Base-by-base conservation (phyloP, 2,113 vertebrate genomes). In the Semnopithecus entellus region DNA sequence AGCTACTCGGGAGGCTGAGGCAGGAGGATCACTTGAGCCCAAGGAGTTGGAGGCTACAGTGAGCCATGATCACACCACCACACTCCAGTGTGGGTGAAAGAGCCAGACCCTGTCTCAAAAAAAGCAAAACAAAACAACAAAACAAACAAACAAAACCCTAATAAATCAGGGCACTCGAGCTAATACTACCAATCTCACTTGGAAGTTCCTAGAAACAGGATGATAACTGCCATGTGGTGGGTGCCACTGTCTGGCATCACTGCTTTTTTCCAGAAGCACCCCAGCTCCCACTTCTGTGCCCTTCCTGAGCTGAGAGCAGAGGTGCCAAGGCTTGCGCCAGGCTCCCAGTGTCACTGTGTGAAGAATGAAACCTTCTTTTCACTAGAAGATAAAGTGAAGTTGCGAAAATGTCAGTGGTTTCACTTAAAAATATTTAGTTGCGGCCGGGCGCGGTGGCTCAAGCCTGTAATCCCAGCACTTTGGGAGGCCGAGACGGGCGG, bases 231-330 rank as follows among this genome's bases (percentile, higher is more conserved):
- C 25, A 14, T 2, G 1, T 3, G 18, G 5, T n/a, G 38, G 40
- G 25, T 4, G 3, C 88, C 22, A 6, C 27, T 23, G 2, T 8
- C 30, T 16, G 2, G 30, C 1, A 3, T 7, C 43, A 2, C 17
- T 4, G 11, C 48, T 52, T 55, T 59, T 64, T 57, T 20, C 38
- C 7, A 57, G 30, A 20, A 50, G 38, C 4, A 52, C 8, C 20
- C 10, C 8, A 0, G 16, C 2, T 30, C 52, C 27, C 4, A 0
- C 20, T 22, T 66, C 85, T 25, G 43, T 45, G 83, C 64, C 27
- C 17, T 30, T 64, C 16, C 59, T 11, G 14, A 50, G 76, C 68
- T 23, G 35, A 68, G 25, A 25, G 13, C n/a, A 38, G 52, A 57
- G 32, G 35, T 7, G 25, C 61, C 8, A 1, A 55, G 50, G 17